phyloP scores from a whole-genome alignment of 2,888 invertebrate genomes.

The Calameuta filiformis region DNA sequence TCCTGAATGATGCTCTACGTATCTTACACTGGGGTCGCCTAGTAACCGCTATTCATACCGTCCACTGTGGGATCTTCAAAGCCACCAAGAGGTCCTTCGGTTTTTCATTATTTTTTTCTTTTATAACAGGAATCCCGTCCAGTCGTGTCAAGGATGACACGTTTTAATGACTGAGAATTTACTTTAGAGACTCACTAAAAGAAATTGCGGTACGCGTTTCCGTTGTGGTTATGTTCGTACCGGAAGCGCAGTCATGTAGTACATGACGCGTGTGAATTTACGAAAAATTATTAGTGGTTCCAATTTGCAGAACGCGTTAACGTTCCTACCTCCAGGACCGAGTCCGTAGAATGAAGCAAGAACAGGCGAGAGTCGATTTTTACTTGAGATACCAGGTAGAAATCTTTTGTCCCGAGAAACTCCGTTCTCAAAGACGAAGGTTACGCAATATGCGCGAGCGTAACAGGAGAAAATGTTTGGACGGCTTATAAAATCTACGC shows the following conservation, averaged over 20 bases:
- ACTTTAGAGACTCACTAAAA: background rate
- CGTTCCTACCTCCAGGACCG: background rate
- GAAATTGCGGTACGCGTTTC: background rate
- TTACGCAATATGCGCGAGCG: background rate
- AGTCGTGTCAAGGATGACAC: too few species aligned
- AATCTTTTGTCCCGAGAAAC: background rate
- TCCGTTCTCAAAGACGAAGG: background rate
- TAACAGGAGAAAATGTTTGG: background rate
- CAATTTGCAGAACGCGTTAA: background rate
- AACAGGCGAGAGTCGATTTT: background rate
- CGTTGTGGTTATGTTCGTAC: background rate
- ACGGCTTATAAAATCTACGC: background rate
- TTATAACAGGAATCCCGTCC: background rate
- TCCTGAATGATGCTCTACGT: conserved; percentile 6
- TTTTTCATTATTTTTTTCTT: background rate
- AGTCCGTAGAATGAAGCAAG: background rate
- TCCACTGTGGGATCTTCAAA: background rate
- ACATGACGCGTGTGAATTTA: background rate
- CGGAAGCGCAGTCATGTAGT: background rate
- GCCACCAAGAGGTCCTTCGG: background rate
- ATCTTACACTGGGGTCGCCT: background rate
- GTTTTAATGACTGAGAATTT: background rate
- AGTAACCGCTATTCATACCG: background rate
- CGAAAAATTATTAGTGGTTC: background rate
- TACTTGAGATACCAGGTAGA: background rate